Conservation (phyloP, 2,113 vertebrate species). For the Aptenodytes forsteri region DNA sequence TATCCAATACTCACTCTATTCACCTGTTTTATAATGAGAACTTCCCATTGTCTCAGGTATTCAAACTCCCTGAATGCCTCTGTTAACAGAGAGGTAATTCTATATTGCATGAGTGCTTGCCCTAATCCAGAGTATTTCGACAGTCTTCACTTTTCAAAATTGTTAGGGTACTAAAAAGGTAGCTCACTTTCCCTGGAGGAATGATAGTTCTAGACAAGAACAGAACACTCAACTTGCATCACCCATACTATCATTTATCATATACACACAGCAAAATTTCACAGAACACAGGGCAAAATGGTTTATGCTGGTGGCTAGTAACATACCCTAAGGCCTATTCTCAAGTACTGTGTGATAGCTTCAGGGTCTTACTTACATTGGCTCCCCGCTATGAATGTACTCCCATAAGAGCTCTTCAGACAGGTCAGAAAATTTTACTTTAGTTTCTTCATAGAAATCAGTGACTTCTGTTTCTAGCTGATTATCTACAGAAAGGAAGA, state of each 20-base stretch:
- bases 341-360: background rate
- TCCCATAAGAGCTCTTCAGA: slow-evolving; percentile 94
- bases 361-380: slow-evolving; percentile 83
- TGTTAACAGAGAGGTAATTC: background rate
- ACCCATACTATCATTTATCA: background rate
- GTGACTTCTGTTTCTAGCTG: slow-evolving; percentile 76
- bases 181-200: background rate
- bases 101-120: background rate
- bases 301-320: background rate
- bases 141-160: background rate
- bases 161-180: background rate
- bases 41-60: background rate
- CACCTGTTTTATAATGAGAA: background rate
- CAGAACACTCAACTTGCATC: background rate
- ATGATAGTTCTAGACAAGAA: background rate
- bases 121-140: background rate
- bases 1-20: background rate
- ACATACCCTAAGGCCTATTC: background rate
- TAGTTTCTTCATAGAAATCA: slow-evolving; percentile 92
- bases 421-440: slow-evolving; percentile 92
- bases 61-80: background rate
- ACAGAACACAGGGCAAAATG: background rate
- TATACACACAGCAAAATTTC: background rate
- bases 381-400: slow-evolving; percentile 93
- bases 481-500: slow-evolving; percentile 54